Evolutionary conservation across 2,113 vertebrate genomes (phyloP).

Genomic region (Synchiropus splendidus): DNA sequence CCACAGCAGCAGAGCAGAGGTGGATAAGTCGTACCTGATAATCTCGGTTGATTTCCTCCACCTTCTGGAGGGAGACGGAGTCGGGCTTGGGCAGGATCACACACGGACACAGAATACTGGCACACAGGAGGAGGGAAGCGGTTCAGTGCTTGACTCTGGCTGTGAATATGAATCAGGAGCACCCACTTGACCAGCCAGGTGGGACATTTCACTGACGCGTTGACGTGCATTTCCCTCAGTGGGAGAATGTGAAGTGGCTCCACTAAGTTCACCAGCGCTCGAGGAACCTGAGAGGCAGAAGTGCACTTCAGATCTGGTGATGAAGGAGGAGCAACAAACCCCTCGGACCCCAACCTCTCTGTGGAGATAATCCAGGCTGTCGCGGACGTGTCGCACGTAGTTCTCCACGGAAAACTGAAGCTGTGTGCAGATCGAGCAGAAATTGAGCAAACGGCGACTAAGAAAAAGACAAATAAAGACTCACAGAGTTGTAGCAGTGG

Average conservation of each 20-base stretch:
- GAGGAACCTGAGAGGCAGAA: constrained; percentile 70
- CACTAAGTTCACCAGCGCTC: constrained; percentile 78
- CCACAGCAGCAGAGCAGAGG: too few species aligned
- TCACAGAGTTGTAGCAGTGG: constrained; percentile 77
- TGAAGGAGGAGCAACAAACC: constrained; percentile 43
- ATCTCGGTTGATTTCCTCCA: constrained; percentile 54
- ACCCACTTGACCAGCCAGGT: constrained; percentile 62
- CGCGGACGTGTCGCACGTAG: constrained; percentile 60
- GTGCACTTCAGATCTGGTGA: constrained; percentile 1
- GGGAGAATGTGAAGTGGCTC: constrained; percentile 63
- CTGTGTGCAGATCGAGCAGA: too few species aligned
- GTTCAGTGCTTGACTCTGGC: too few species aligned
- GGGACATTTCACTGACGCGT: constrained; percentile 67
- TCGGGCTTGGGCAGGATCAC: constrained; percentile 58
- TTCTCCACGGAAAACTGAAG: constrained; percentile 67
- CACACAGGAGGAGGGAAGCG: constrained; percentile 4
- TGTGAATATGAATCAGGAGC: background rate
- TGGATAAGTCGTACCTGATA: constrained; percentile 74
- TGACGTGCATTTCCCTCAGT: constrained; percentile 67
- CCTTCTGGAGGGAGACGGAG: constrained; percentile 61
- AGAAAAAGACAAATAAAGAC: constrained; percentile 18
- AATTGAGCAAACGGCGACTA: too few species aligned
- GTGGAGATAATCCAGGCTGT: constrained; percentile 79
- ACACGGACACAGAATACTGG: constrained; percentile 77
- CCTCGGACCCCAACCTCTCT: constrained; percentile 65